Evolutionary conservation across 2,888 invertebrate genomes (phyloP), one percentile per base, ranked within the genome.

Genomic region (Melinaea menophilus): DNA sequence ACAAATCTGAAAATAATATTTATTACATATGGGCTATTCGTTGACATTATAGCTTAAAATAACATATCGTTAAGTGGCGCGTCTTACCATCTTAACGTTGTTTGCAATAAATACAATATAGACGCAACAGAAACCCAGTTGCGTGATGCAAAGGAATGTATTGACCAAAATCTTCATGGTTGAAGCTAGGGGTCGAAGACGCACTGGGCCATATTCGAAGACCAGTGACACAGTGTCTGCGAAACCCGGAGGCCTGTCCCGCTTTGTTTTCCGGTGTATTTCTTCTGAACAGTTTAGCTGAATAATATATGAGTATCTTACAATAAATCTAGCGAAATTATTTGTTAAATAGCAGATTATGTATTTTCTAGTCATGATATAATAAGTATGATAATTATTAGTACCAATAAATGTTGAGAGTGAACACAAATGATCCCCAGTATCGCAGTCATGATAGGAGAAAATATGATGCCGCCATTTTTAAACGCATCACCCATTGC

Each of bases 41-140:
- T 22, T 12, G 11, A 47, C 37, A n/a, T 47, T 47, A 47, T 48
- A 13, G 3, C 13, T 22, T 13, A 0, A 31, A 51, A 31, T 31
- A 31, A 9, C 1, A 2, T 31, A 31, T 7, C 2, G 2, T 9
- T 51, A 51, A 51, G 31, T n/a, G 34, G 62, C 33, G 33, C 45
- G 2, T 56, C 67, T 76, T 67, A 95, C 96, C 93, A 95, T 93
- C 84, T 95, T 92, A 66, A 97, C 82, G 82, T 97, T 98, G 68
- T 94, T 94, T 11, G 98, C 95, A 71, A 99, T 96, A 83, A 99
- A 99, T 22, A 99, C 96, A 76, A 98, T 96, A 86, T 99, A 99
- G 37, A 99, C 96, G 83, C 98, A 98, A 85, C 99, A 99, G 89
- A 99, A 99, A 66, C 99, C 99, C 67, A 99, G 91, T 88, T 99